Evolutionary conservation across 2,113 vertebrate genomes (phyloP).

Genomic region (Jacana jacana): DNA sequence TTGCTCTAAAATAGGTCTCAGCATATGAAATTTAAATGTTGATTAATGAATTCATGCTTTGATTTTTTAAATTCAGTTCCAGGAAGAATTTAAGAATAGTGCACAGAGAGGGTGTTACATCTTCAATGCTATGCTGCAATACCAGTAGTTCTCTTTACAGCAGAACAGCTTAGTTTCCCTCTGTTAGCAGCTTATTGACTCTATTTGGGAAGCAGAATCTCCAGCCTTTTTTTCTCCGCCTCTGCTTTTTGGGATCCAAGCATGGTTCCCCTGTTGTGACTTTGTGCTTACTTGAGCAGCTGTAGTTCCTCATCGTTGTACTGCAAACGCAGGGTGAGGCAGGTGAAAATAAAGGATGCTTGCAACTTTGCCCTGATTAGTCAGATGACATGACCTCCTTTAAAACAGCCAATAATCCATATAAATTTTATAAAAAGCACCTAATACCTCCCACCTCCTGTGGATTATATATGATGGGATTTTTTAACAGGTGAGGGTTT

Average conservation of each 20-base stretch:
- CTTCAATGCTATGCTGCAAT: not conserved
- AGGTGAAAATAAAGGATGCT: not conserved
- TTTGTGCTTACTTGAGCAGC: not conserved
- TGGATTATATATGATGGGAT: not conserved
- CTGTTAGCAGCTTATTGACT: not conserved
- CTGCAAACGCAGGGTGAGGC: not conserved
- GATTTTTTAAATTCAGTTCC: not conserved
- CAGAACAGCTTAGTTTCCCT: not conserved
- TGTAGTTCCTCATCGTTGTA: not conserved
- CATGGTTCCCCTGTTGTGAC: fast-evolving
- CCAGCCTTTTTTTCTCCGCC: not conserved
- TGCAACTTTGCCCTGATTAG: not conserved
- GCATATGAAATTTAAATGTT: not conserved
- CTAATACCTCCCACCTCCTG: not conserved
- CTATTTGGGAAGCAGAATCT: not conserved
- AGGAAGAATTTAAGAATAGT: not conserved
- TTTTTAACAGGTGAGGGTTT: not conserved
- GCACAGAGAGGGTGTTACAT: not conserved
- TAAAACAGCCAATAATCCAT: not conserved
- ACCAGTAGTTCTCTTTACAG: not conserved
- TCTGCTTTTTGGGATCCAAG: not conserved
- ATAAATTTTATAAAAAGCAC: not conserved
- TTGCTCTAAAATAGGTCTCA: not conserved
- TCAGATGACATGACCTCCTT: not conserved
- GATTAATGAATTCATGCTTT: not conserved